Evolutionary conservation across 2,888 invertebrate species (phyloP).

Genomic region (Incurvaria masculella): DNA sequence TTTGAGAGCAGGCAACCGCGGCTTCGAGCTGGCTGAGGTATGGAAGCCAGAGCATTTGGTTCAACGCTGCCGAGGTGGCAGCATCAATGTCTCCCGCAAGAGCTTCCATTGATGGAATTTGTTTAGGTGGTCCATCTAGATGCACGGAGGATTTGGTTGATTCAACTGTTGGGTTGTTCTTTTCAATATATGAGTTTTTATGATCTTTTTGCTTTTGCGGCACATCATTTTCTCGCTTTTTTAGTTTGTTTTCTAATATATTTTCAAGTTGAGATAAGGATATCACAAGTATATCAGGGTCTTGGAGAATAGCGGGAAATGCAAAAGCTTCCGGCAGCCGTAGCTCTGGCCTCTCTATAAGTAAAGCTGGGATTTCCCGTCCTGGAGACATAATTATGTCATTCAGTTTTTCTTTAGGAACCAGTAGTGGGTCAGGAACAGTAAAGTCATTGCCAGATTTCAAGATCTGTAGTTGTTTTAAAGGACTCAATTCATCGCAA

Average conservation of each 20-base stretch:
- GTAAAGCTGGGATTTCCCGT: conserved; percentile 71
- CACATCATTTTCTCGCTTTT: conserved; percentile 20
- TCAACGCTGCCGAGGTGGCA: conserved; percentile 65
- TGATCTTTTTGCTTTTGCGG: conserved; percentile 23
- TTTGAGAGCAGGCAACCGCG: conserved; percentile 55
- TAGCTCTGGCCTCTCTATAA: conserved; percentile 69
- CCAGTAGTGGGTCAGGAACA: conserved; percentile 77
- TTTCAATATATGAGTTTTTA: conserved; percentile 22
- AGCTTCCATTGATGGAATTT: conserved; percentile 37
- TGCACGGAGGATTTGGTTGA: conserved; percentile 23
- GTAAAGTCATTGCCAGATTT: conserved; percentile 64
- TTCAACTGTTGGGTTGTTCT: conserved; percentile 24
- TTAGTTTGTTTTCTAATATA: conserved; percentile 54
- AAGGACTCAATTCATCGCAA: conserved; percentile 57
- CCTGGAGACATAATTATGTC: conserved; percentile 69
- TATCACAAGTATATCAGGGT: conserved; percentile 76
- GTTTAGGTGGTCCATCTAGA: conserved; percentile 29
- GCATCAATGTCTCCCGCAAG: conserved; percentile 65
- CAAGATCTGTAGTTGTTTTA: conserved; percentile 69
- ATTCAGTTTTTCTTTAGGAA: conserved; percentile 73
- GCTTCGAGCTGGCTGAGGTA: conserved; percentile 63
- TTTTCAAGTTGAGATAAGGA: conserved; percentile 70
- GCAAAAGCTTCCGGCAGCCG: conserved; percentile 71
- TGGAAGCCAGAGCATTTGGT: conserved; percentile 73
- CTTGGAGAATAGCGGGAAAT: conserved; percentile 68